These are phyloP conservation scores for Platalea minor DNA, from an alignment of 2,797 vertebrate species.

Conservation along the genomic window DNA sequence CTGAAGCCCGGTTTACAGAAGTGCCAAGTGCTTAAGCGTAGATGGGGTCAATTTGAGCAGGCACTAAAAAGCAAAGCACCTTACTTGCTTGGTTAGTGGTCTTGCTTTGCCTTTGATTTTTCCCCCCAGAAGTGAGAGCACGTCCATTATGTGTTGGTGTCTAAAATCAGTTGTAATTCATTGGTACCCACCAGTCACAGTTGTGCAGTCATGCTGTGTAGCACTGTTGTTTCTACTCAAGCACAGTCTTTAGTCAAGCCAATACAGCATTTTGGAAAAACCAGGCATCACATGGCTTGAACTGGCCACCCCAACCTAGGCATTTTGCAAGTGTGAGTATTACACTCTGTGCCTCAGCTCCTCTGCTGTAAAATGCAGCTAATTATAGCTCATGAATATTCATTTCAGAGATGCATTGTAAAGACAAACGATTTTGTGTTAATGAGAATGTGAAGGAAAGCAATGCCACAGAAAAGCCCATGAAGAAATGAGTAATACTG, in stretches of 20 bases:
- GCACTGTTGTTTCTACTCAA: background rate
- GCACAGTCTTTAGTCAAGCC: background rate
- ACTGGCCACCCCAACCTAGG: background rate
- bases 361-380: background rate
- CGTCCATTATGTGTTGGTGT: background rate
- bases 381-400: background rate
- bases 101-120: background rate
- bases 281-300: background rate
- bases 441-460: background rate
- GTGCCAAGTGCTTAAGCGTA: background rate
- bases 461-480: background rate
- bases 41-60: background rate
- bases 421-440: background rate
- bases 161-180: background rate
- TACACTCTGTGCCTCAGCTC: background rate
- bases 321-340: background rate
- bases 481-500: conserved; percentile 4
- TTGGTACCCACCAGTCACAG: background rate
- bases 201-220: background rate
- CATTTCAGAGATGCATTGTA: background rate
- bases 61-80: background rate
- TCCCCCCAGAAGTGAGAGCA: background rate
- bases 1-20: background rate
- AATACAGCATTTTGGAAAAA: background rate
- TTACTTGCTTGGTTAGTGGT: background rate